A percentile compares a stretch with the other conserved stretches of the same genome.
phyloP scores from a whole-genome alignment of 2,113 vertebrate species.

The Monopterus albus region DNA sequence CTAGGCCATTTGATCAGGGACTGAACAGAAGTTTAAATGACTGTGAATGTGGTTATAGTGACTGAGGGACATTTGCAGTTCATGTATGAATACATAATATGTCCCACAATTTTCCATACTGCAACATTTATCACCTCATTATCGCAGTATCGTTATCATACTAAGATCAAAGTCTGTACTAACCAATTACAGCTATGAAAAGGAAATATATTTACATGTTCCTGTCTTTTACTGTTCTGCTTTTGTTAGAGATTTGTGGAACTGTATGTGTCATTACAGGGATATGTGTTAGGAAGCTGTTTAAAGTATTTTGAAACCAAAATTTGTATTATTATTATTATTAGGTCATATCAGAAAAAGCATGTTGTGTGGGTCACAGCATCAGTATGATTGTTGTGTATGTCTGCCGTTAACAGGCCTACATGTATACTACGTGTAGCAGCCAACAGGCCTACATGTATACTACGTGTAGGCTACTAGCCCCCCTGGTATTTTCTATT shows the following conservation, averaged over 20 bases:
- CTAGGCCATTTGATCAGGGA: slow-evolving; percentile 54
- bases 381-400: too few species aligned
- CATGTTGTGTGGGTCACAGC: too few species aligned
- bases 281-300: too few species aligned
- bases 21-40: slow-evolving; percentile 29
- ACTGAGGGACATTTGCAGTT: slow-evolving; percentile 45
- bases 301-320: too few species aligned
- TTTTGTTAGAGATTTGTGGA: too few species aligned
- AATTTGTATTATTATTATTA: too few species aligned
- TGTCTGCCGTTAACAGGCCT: too few species aligned
- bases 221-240: too few species aligned
- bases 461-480: slow-evolving; percentile 10
- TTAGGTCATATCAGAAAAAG: too few species aligned
- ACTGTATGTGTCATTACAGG: too few species aligned
- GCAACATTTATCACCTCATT: slow-evolving; percentile 4
- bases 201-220: not conserved
- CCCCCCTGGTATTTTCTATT: slow-evolving; percentile 30
- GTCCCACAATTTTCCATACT: slow-evolving; percentile 10
- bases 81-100: slow-evolving; percentile 28
- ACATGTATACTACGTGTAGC: not conserved
- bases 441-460: slow-evolving; percentile 40
- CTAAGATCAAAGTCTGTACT: not conserved
- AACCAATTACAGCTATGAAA: slow-evolving; percentile 7
- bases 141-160: not conserved
- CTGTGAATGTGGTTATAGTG: slow-evolving; percentile 56